Conservation (phyloP, 2,888 invertebrate species). For the Drosophila nr. perissopoda region DNA sequence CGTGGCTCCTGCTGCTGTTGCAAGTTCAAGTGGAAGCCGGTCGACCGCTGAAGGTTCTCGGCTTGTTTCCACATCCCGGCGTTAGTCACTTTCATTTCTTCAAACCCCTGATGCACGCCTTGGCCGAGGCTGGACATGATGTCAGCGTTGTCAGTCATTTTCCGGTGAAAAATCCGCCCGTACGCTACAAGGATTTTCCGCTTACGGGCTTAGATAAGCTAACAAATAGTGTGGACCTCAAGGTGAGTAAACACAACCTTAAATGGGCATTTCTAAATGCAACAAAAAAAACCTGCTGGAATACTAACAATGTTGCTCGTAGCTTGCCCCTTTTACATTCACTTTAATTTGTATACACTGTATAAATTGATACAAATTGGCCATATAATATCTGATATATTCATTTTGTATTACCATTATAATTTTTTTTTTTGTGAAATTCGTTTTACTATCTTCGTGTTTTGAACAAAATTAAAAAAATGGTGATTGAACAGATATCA, state of each 20-base stretch:
- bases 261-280: background rate
- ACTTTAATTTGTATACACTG: slow-evolving; percentile 5
- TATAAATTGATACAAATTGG: background rate
- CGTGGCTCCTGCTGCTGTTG: slow-evolving; percentile 13
- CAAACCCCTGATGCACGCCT: slow-evolving; percentile 85
- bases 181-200: slow-evolving; percentile 82
- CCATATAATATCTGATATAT: background rate
- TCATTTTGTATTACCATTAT: background rate
- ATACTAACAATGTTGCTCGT: slow-evolving; percentile 16
- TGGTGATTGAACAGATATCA: background rate
- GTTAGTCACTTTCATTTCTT: slow-evolving; percentile 86
- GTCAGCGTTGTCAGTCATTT: slow-evolving; percentile 86
- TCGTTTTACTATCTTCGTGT: background rate
- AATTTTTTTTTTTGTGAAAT: background rate
- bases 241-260: slow-evolving; percentile 75
- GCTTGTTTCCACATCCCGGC: slow-evolving; percentile 85
- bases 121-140: slow-evolving; percentile 86
- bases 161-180: slow-evolving; percentile 83
- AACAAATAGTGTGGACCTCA: slow-evolving; percentile 81
- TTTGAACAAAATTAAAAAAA: background rate
- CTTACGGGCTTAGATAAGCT: slow-evolving; percentile 74
- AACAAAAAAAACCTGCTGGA: background rate
- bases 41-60: slow-evolving; percentile 81
- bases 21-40: slow-evolving; percentile 51
- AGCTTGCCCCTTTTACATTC: slow-evolving; percentile 20